A percentile compares a stretch with the other conserved stretches of the same genome.
phyloP scores from a whole-genome alignment of 1,140 invertebrate species.

The Adoxophyes honmai region DNA sequence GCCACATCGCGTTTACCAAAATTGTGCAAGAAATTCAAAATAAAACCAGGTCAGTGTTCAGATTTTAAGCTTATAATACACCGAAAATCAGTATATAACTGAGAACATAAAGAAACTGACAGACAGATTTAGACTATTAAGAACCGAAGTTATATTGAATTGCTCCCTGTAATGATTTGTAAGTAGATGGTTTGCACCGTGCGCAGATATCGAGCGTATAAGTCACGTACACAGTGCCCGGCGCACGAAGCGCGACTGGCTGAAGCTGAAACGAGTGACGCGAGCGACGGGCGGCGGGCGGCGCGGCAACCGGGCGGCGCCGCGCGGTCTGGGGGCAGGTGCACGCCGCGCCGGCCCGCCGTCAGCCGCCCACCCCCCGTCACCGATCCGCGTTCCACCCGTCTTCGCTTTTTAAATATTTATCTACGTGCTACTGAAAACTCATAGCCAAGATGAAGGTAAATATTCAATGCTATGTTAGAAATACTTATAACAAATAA shows the following conservation, averaged over 20 bases:
- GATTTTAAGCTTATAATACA: too few relatives aligned
- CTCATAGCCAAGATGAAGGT: neutral
- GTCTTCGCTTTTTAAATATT: neutral
- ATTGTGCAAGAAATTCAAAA: conserved; percentile 52
- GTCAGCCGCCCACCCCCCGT: conserved; percentile 22
- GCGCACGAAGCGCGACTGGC: conserved; percentile 54
- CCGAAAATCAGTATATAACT: neutral
- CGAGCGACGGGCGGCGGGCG: neutral
- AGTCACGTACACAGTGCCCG: conserved; percentile 19
- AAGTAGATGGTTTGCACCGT: conserved; percentile 27
- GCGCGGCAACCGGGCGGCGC: neutral
- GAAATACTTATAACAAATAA: too few relatives aligned
- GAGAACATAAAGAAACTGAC: neutral
- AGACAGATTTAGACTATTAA: conserved; percentile 22
- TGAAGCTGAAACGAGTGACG: neutral
- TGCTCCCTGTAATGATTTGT: conserved; percentile 55
- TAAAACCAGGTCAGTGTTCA: conserved; percentile 43
- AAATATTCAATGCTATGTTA: too few relatives aligned
- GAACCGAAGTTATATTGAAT: conserved; percentile 19
- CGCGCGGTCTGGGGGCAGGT: conserved; percentile 14
- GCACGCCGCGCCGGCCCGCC: neutral
- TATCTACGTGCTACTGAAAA: neutral
- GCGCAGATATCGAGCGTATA: conserved; percentile 15
- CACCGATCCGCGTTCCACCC: neutral
- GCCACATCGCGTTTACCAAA: conserved; percentile 6